Conservation (phyloP, 2,113 vertebrate species). For the Gobius niger region DNA sequence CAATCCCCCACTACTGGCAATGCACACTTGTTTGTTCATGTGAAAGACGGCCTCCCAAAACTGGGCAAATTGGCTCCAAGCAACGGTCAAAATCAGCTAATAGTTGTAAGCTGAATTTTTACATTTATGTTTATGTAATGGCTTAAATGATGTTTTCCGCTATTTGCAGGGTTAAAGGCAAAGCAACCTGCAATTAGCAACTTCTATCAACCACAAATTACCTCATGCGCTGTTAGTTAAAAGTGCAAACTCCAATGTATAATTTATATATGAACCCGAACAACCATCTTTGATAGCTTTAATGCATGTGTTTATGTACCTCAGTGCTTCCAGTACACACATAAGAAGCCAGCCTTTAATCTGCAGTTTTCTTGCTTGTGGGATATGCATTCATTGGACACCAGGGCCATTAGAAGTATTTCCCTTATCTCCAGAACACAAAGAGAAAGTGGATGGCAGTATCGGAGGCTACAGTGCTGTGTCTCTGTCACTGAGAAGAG, state of each 20-base stretch:
- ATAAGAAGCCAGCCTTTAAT: conserved; percentile 3
- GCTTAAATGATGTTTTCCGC: not conserved
- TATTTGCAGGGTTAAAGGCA: not conserved
- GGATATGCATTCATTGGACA: conserved; percentile 34
- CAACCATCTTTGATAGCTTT: not conserved
- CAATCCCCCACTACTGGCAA: too few relatives aligned
- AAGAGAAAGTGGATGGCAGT: conserved; percentile 20
- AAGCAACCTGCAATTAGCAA: not conserved
- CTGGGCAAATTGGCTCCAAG: too few relatives aligned
- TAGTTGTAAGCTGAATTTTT: too few relatives aligned
- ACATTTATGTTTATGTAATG: too few relatives aligned
- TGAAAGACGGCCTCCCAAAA: too few relatives aligned
- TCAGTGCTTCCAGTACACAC: not conserved
- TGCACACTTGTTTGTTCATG: too few relatives aligned
- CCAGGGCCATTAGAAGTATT: conserved; percentile 19
- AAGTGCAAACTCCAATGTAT: not conserved
- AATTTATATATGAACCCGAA: not conserved
- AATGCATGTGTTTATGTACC: not conserved
- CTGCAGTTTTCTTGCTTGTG: conserved; percentile 21
- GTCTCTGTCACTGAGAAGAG: conserved; percentile 39
- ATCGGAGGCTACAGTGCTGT: conserved; percentile 31
- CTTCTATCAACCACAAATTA: not conserved
- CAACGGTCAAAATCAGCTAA: too few relatives aligned
- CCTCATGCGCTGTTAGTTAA: not conserved
- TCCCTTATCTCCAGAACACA: conserved; percentile 27